These are phyloP conservation scores for Agonopterix heracliana DNA, from an alignment of 2,888 invertebrate genomes.

Conservation along the genomic window DNA sequence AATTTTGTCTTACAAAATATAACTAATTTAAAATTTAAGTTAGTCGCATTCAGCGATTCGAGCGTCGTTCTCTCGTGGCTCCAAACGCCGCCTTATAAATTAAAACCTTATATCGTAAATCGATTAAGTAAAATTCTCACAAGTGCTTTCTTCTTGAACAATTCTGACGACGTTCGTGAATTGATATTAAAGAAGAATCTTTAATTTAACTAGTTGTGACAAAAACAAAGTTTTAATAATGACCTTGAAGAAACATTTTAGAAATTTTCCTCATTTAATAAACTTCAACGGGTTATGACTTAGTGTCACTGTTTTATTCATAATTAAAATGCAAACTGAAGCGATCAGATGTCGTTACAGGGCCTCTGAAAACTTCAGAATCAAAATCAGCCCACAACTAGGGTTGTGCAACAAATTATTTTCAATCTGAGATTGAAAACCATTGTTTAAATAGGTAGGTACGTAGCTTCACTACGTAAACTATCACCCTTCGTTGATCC, in stretches of 20 bases:
- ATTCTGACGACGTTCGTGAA: no score
- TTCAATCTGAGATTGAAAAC: no score
- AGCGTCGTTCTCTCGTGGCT: conserved; percentile 10
- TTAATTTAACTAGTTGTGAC: no score
- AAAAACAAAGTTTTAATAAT: no score
- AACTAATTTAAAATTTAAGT: background rate
- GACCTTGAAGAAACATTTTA: no score
- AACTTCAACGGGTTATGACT: background rate
- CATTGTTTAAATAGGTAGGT: no score
- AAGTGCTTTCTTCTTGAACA: no score
- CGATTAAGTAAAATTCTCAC: no score
- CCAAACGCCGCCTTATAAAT: conserved; percentile 5
- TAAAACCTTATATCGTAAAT: background rate
- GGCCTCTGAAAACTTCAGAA: background rate
- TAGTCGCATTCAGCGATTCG: conserved; percentile 1
- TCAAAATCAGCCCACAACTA: background rate
- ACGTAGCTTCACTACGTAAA: no score
- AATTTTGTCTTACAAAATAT: background rate
- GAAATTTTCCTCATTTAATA: conserved; percentile 1
- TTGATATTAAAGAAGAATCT: no score
- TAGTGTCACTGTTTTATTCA: background rate
- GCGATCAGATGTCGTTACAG: background rate
- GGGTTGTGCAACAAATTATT: no score
- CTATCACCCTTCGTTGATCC: no score
- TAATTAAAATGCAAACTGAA: background rate